A percentile compares a stretch with the other conserved stretches of the same genome.
phyloP scores from a whole-genome alignment of 2,888 invertebrate species.

The Cephonodes hylas region DNA sequence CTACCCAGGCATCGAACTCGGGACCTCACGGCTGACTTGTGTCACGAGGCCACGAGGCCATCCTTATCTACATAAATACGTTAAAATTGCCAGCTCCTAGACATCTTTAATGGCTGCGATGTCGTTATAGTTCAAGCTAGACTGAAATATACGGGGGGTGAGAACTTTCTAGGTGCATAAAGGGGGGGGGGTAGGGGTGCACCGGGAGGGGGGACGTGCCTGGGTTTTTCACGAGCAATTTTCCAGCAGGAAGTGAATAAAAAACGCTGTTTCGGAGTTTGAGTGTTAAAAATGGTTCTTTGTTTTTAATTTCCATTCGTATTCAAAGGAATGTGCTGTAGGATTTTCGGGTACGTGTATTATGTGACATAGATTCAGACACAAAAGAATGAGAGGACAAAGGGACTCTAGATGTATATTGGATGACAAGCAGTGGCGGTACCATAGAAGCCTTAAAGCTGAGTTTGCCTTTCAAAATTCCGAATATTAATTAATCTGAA shows the following conservation, averaged over 20 bases:
- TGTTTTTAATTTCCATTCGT: neutral
- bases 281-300: constrained; percentile 1
- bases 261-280: neutral
- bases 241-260: constrained; percentile 3
- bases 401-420: too few relatives aligned
- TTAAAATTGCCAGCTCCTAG: neutral
- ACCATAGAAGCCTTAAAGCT: too few relatives aligned
- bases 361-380: neutral
- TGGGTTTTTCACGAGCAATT: constrained; percentile 1
- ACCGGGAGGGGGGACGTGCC: neutral
- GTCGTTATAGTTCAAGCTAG: neutral
- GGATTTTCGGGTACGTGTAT: neutral
- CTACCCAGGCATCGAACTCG: too few relatives aligned
- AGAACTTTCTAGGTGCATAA: neutral
- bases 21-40: too few relatives aligned
- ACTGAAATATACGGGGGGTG: neutral
- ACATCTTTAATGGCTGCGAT: neutral
- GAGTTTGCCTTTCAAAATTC: too few relatives aligned
- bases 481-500: too few relatives aligned
- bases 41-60: too few relatives aligned
- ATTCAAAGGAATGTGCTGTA: neutral
- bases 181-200: neutral
- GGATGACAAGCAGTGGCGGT: too few relatives aligned
- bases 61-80: neutral
- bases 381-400: too few relatives aligned